Percentiles rank a stretch among this genome's conserved stretches.
Conservation (phyloP, 2,888 invertebrate species). For the Apodemia zela region DNA sequence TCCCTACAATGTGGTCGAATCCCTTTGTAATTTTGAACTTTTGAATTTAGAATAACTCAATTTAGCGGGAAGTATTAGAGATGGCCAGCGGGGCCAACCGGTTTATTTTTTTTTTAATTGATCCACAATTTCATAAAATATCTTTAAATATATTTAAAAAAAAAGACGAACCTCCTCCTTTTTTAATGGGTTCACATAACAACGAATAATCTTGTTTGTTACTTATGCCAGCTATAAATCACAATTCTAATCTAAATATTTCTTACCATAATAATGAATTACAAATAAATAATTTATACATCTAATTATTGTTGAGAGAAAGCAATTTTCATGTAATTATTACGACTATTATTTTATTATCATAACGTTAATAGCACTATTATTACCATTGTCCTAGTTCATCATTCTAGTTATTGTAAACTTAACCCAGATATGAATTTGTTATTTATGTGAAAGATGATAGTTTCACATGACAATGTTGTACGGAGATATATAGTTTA, state of each 20-base stretch:
- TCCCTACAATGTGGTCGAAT: no score
- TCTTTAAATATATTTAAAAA: no score
- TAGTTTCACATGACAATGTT: no score
- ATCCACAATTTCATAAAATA: no score
- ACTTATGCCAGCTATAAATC: background rate
- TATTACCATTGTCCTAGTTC: constrained; percentile 18
- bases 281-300: background rate
- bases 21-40: no score
- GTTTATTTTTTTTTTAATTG: no score
- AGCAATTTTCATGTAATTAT: constrained; percentile 3
- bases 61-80: no score
- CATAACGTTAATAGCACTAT: constrained; percentile 17
- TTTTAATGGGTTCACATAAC: background rate
- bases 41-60: no score
- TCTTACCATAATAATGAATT: background rate
- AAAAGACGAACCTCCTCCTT: background rate
- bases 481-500: no score
- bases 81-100: no score
- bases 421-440: constrained; percentile 16
- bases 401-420: constrained; percentile 21
- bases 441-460: background rate
- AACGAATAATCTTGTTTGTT: background rate
- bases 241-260: constrained; percentile 10
- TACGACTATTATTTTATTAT: background rate
- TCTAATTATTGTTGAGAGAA: background rate